Percentiles rank a stretch among this genome's conserved stretches.
phyloP scores from a whole-genome alignment of 2,888 invertebrate genomes.

The Rhorus exstirpatorius region DNA sequence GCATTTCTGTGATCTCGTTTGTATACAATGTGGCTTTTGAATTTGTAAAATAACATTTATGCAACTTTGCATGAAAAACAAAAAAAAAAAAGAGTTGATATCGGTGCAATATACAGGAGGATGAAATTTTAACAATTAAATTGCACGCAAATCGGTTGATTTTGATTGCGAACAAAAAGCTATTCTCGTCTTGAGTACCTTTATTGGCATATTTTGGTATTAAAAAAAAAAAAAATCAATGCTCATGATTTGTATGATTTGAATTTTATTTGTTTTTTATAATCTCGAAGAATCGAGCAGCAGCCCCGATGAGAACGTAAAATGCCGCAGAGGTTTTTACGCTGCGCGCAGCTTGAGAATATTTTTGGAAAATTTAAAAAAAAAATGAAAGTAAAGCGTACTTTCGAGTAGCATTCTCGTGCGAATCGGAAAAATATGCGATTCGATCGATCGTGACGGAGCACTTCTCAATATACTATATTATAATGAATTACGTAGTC shows the following conservation, averaged over 20 bases:
- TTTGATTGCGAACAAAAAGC: slow-evolving; percentile 36
- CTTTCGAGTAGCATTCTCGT: too few relatives aligned
- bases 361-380: background rate
- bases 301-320: slow-evolving; percentile 10
- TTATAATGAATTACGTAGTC: slow-evolving; percentile 19
- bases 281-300: background rate
- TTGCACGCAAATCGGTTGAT: slow-evolving; percentile 42
- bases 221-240: slow-evolving; percentile 33
- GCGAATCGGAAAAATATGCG: background rate
- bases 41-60: slow-evolving; percentile 23
- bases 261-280: slow-evolving; percentile 24
- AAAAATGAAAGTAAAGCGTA: slow-evolving; percentile 15
- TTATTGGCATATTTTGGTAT: slow-evolving; percentile 57
- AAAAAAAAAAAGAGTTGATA: slow-evolving; percentile 45
- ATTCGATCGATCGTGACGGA: slow-evolving; percentile 16
- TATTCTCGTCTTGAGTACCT: slow-evolving; percentile 49
- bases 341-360: slow-evolving; percentile 3
- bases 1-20: slow-evolving; percentile 49
- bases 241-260: slow-evolving; percentile 60
- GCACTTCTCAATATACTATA: slow-evolving; percentile 28
- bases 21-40: slow-evolving; percentile 18
- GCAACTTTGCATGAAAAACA: slow-evolving; percentile 42
- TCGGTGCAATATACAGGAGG: slow-evolving; percentile 60
- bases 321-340: slow-evolving; percentile 6
- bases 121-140: slow-evolving; percentile 14